A percentile compares a stretch with the other conserved stretches of the same genome.
phyloP scores from a whole-genome alignment of 2,888 invertebrate species.

The Amphipyra berbera region DNA sequence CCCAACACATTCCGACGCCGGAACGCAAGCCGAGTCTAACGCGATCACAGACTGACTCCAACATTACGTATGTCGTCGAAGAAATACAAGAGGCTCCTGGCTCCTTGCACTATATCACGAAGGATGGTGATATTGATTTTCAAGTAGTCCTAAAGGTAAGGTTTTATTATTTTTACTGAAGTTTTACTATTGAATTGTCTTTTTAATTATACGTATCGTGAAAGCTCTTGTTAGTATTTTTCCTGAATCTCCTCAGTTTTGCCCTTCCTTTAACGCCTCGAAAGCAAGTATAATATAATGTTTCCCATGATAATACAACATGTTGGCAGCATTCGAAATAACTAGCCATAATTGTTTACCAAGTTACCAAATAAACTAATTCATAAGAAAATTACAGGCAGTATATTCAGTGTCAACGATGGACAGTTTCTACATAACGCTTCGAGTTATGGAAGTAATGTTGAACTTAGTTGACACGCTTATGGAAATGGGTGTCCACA shows the following conservation, averaged over 20 bases:
- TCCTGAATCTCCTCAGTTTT: too few relatives aligned
- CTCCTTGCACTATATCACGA: slow-evolving; percentile 97
- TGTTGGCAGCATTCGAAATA: too few relatives aligned
- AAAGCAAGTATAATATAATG: too few relatives aligned
- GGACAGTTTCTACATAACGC: slow-evolving; percentile 95
- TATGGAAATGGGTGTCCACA: slow-evolving; percentile 96
- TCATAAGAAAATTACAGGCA: slow-evolving; percentile 89
- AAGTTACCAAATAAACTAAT: neutral
- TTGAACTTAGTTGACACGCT: slow-evolving; percentile 97
- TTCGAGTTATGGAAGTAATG: slow-evolving; percentile 97
- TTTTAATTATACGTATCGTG: too few relatives aligned
- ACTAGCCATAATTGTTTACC: too few relatives aligned
- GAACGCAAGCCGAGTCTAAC: slow-evolving; percentile 93
- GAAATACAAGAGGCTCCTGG: slow-evolving; percentile 97
- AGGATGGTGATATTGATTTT: slow-evolving; percentile 98
- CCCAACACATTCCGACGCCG: slow-evolving; percentile 88
- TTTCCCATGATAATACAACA: too few relatives aligned
- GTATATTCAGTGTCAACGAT: slow-evolving; percentile 96
- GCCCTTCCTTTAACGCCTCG: too few relatives aligned
- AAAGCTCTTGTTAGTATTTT: too few relatives aligned
- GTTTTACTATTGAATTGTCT: too few relatives aligned
- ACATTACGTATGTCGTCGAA: slow-evolving; percentile 96
- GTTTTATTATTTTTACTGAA: slow-evolving; percentile 3
- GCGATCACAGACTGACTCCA: slow-evolving; percentile 97
- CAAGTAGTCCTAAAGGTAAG: slow-evolving; percentile 95